These are phyloP conservation scores for Phrynosoma platyrhinos DNA, from an alignment of 2,113 vertebrate genomes.

Conservation along the genomic window DNA sequence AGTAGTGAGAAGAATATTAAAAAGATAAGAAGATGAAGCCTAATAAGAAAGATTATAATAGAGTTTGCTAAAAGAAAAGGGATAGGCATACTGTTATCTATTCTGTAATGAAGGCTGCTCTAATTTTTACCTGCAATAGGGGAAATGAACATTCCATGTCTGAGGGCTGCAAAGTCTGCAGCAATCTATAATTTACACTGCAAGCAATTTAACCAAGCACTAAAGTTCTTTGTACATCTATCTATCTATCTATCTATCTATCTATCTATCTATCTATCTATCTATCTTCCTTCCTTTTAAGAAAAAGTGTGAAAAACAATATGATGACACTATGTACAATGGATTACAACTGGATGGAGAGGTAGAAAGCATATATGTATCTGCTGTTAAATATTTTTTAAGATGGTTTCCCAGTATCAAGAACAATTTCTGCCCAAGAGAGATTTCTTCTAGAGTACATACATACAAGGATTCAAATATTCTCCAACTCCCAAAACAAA, in stretches of 20 bases:
- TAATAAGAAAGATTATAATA: neutral
- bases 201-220: neutral
- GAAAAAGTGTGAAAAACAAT: neutral
- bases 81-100: neutral
- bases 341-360: neutral
- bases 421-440: neutral
- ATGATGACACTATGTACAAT: slow-evolving; percentile 2
- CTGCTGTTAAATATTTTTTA: neutral
- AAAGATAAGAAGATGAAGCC: neutral
- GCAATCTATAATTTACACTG: neutral
- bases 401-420: neutral
- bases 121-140: neutral
- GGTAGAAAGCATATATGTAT: neutral
- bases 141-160: neutral
- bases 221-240: neutral
- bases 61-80: neutral
- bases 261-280: too few species aligned
- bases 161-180: slow-evolving; percentile 8
- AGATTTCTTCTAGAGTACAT: slow-evolving; percentile 8
- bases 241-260: neutral
- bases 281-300: neutral
- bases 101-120: neutral
- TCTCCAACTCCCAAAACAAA: neutral
- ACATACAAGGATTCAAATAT: neutral
- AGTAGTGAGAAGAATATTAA: neutral